phyloP scores from a whole-genome alignment of 2,797 vertebrate genomes.

The Paedocypris micromegethes region DNA sequence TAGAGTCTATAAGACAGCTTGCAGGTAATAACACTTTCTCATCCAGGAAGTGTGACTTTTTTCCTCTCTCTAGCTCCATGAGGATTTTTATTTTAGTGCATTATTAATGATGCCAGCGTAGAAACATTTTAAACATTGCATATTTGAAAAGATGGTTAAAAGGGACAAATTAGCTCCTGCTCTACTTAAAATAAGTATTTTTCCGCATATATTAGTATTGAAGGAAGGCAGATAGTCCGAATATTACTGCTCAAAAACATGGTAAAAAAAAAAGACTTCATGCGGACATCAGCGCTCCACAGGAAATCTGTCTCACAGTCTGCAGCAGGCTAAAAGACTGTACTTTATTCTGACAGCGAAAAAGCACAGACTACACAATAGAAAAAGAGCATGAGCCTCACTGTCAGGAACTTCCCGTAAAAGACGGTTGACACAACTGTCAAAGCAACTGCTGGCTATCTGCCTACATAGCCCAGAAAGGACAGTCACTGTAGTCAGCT shows the following conservation, averaged over 20 bases:
- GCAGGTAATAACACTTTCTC: constrained; percentile 43
- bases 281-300: constrained; percentile 15
- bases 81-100: constrained; percentile 45
- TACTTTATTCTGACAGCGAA: constrained; percentile 23
- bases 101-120: constrained; percentile 45
- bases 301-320: not conserved
- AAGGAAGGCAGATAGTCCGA: not conserved
- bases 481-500: constrained; percentile 11
- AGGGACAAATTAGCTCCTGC: no score
- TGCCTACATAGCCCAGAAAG: not conserved
- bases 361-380: constrained; percentile 11
- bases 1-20: constrained; percentile 34
- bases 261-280: constrained; percentile 11
- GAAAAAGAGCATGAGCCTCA: constrained; percentile 7
- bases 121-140: constrained; percentile 44
- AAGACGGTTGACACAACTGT: constrained; percentile 19
- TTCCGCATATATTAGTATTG: no score
- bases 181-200: no score
- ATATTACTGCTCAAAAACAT: not conserved
- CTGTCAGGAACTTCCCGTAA: constrained; percentile 19
- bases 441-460: constrained; percentile 1
- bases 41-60: constrained; percentile 40
- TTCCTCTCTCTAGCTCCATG: constrained; percentile 44
- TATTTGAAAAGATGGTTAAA: constrained; percentile 43
- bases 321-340: constrained; percentile 7